Evolutionary conservation across 2,113 vertebrate genomes (phyloP), one percentile per base, ranked within the genome.

Genomic region (Plecturocebus donacophilus): DNA sequence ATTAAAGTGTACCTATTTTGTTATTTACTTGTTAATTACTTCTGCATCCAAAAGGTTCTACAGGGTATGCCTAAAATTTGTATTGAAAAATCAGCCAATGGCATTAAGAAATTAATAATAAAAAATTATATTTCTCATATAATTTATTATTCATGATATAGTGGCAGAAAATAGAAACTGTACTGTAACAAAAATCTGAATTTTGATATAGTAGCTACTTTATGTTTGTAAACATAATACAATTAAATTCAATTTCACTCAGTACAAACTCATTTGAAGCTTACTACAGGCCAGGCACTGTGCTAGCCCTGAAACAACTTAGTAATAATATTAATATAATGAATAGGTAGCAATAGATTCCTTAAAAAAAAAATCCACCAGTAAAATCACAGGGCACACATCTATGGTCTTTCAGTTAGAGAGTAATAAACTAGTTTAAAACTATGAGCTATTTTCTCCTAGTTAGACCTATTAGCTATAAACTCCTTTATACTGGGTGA

Each of bases 401-500:
- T n/a, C 35, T 49, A 95, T 5, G 0, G 81, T 75, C 97, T 86
- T 76, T 64, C 19, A 58, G 38, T 20, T 54, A 32, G 13, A 45
- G 17, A 85, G 68, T 70, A 92, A 80, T 40, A 94, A 90, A 79
- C 47, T 89, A 10, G 90, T 68, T 94, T 14, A 96, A 86, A 96
- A 85, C 30, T 85, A 70, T 27, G 27, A 85, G 27, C 91, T 76
- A 82, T 27, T 79, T 95, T 71, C 47, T 87, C 25, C 17, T 95
- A 66, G 10, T 90, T 19, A 92, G n/a, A 77, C 32, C 49, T 88
- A 90, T 93, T 95, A 97, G 94, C 98, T 98, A 98, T 97, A 98
- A 98, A 98, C 97, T 98, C 92, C 93, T 98, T 98, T 96, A 97
- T 85, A 96, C 70, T 95, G 89, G 85, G 94, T 96, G 87, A 84